These are phyloP conservation scores for Dreissena polymorpha DNA, from an alignment of 1,140 invertebrate species.

Conservation along the genomic window DNA sequence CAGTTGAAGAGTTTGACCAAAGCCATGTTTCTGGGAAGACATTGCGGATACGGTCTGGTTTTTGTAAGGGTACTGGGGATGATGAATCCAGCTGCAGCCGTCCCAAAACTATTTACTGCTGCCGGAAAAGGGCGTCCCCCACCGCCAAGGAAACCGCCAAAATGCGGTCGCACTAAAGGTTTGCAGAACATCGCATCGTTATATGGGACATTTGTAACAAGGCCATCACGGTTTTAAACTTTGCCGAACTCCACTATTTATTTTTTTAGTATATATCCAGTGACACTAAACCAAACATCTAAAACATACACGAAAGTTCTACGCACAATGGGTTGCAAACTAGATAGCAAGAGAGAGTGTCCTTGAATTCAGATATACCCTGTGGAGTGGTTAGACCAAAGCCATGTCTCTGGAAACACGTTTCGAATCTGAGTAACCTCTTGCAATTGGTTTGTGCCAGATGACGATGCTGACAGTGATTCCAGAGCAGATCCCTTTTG, in stretches of 20 bases:
- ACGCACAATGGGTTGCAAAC: no score
- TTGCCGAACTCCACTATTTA: no score
- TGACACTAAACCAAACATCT: no score
- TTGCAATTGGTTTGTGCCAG: background rate
- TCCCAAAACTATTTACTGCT: slow-evolving; percentile 5
- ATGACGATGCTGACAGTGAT: no score
- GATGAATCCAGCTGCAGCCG: background rate
- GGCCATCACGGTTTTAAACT: no score
- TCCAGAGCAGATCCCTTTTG: no score
- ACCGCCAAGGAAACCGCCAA: background rate
- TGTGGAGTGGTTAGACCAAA: slow-evolving; percentile 73
- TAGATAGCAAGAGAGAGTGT: no score
- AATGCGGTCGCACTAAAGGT: background rate
- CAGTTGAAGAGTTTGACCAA: slow-evolving; percentile 72
- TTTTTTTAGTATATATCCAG: no score
- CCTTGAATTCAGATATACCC: slow-evolving; percentile 63
- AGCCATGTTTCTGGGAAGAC: slow-evolving; percentile 81
- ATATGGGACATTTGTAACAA: no score
- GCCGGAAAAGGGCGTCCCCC: background rate
- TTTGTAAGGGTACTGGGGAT: slow-evolving; percentile 21
- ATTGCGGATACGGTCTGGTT: slow-evolving; percentile 74
- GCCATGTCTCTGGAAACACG: slow-evolving; percentile 80
- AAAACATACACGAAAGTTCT: no score
- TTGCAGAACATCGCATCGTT: no score
- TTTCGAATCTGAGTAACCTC: slow-evolving; percentile 74